Conservation (phyloP, 2,113 vertebrate genomes). For the Bujurquina vittata region DNA sequence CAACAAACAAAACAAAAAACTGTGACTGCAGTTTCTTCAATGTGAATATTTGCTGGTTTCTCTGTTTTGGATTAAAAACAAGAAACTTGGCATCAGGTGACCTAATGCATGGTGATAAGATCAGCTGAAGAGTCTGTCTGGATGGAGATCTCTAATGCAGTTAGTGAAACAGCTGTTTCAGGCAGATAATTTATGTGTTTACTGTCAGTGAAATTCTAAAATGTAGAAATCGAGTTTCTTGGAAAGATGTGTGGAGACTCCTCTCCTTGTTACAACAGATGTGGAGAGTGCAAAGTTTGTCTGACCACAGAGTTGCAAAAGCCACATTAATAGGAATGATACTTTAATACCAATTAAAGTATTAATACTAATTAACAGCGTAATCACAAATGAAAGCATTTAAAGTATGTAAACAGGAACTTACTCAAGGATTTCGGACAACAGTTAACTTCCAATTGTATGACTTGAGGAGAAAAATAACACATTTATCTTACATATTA, state of each 20-base stretch:
- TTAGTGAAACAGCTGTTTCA: not conserved
- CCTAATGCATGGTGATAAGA: not conserved
- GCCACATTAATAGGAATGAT: not conserved
- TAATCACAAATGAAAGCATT: not conserved
- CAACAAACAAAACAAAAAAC: not conserved
- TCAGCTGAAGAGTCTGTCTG: not conserved
- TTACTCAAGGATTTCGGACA: not conserved
- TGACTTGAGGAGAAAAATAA: not conserved
- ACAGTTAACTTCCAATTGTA: not conserved
- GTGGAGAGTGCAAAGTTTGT: too few species aligned
- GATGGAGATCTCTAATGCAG: not conserved
- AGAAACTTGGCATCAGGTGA: not conserved
- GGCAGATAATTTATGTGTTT: not conserved
- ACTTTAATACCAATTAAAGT: not conserved
- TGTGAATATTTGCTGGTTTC: not conserved
- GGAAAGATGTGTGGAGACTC: not conserved
- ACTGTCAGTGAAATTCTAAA: not conserved
- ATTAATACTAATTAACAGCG: too few species aligned
- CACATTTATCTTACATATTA: not conserved
- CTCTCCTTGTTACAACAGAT: not conserved
- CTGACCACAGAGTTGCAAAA: too few species aligned
- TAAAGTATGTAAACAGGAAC: slow-evolving; percentile 2
- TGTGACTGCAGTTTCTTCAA: not conserved
- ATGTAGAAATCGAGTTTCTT: not conserved
- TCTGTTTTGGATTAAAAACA: not conserved